A percentile compares a stretch with the other conserved stretches of the same genome.
Conservation (phyloP, 2,888 invertebrate genomes). For the Dryobotodes eremita region DNA sequence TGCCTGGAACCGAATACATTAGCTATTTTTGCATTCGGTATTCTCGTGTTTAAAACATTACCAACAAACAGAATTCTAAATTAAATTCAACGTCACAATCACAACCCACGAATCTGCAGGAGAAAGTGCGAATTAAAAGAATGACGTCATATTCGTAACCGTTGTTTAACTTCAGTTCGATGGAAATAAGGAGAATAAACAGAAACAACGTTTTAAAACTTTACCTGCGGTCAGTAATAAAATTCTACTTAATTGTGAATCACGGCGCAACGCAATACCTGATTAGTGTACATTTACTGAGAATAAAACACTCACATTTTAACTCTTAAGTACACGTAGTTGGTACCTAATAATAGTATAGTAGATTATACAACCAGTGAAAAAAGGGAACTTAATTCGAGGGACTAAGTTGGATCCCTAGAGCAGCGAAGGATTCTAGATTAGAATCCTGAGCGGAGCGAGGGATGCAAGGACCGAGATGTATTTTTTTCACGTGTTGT, state of each 20-base stretch:
- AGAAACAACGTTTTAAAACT: slow-evolving; percentile 9
- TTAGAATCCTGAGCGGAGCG: too few species aligned
- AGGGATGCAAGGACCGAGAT: too few species aligned
- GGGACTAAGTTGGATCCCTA: too few species aligned
- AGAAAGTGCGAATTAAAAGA: slow-evolving; percentile 44
- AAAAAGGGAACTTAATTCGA: too few species aligned
- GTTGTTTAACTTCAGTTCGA: slow-evolving; percentile 22
- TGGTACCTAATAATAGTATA: slow-evolving; percentile 7
- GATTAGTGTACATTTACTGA: slow-evolving; percentile 30
- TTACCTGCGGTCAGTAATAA: background rate
- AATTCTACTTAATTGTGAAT: slow-evolving; percentile 34
- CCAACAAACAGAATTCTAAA: background rate
- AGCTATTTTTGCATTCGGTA: background rate
- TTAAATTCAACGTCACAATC: slow-evolving; percentile 11
- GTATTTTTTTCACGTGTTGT: too few species aligned
- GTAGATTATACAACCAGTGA: too few species aligned
- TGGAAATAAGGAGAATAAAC: slow-evolving; percentile 35
- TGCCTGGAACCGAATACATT: background rate
- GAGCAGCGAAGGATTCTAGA: too few species aligned
- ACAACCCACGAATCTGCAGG: slow-evolving; percentile 23
- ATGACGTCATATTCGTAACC: slow-evolving; percentile 44
- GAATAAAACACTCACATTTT: slow-evolving; percentile 2
- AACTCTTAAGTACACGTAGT: background rate
- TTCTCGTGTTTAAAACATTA: background rate
- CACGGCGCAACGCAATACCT: slow-evolving; percentile 17